Evolutionary conservation across 2,113 vertebrate species (phyloP).

Genomic region (Pelmatolapia mariae): DNA sequence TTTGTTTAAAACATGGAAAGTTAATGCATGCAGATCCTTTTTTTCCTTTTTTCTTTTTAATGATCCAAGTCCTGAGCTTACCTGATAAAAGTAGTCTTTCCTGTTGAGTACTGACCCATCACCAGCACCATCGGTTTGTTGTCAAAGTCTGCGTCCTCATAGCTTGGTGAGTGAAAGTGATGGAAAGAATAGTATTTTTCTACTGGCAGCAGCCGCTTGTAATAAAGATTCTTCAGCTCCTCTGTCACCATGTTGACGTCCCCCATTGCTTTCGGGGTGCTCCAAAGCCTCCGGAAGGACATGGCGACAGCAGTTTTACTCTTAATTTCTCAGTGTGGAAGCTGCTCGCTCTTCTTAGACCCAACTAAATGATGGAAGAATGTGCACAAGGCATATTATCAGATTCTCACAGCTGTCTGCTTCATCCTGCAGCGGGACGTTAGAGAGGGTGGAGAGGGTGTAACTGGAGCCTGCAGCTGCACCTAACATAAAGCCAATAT

Average conservation of each 20-base stretch:
- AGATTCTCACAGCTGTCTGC: conserved; percentile 57
- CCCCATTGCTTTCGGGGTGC: conserved; percentile 67
- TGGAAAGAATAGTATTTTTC: conserved; percentile 84
- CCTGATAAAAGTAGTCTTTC: conserved; percentile 89
- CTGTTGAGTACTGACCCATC: conserved; percentile 87
- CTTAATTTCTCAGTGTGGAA: not conserved
- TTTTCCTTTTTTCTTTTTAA: not conserved
- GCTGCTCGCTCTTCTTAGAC: not conserved
- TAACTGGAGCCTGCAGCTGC: conserved; percentile 68
- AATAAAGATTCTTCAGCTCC: conserved; percentile 80
- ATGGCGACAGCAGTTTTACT: not conserved
- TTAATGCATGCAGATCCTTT: not conserved
- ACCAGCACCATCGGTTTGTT: conserved; percentile 90
- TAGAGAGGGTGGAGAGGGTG: conserved; percentile 66
- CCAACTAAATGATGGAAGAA: conserved; percentile 33
- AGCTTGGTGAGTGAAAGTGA: conserved; percentile 80
- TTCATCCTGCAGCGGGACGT: conserved; percentile 51
- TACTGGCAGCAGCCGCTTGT: conserved; percentile 77
- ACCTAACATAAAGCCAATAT: conserved; percentile 50
- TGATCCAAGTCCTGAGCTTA: not conserved
- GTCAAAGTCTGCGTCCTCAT: conserved; percentile 87
- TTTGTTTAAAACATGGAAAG: not conserved
- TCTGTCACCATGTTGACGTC: conserved; percentile 79
- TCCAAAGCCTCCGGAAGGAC: conserved; percentile 51
- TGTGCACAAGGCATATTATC: conserved; percentile 39